Conservation (phyloP, 1,140 invertebrate genomes). For the Drosophila sp. region DNA sequence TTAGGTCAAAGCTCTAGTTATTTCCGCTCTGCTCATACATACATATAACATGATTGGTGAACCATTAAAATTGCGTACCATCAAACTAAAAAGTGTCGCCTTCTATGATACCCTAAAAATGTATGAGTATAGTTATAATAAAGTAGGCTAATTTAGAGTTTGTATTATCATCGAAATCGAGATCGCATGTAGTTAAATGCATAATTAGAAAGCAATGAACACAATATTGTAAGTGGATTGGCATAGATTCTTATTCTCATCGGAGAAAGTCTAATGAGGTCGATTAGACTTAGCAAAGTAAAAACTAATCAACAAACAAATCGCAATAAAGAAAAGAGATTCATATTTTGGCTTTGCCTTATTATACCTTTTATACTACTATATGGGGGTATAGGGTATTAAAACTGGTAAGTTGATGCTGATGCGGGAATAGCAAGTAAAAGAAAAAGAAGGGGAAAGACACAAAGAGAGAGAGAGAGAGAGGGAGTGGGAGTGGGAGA, state of each 20-base stretch:
- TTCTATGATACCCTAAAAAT: not conserved
- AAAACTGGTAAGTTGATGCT: conserved; percentile 54
- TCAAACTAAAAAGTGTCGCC: not conserved
- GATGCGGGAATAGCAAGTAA: conserved; percentile 24
- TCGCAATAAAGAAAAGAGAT: too few species aligned
- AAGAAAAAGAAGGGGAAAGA: conserved; percentile 25
- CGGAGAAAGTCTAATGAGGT: too few species aligned
- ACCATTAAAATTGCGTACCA: not conserved
- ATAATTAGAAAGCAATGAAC: too few species aligned
- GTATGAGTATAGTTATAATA: not conserved
- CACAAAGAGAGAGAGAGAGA: not conserved
- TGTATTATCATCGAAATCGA: too few species aligned
- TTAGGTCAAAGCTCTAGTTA: conserved; percentile 36
- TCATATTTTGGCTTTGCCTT: too few species aligned
- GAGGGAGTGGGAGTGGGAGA: conserved; percentile 12
- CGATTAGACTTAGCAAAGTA: too few species aligned
- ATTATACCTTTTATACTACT: not conserved
- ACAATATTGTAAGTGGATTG: too few species aligned
- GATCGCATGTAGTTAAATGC: too few species aligned
- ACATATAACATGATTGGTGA: conserved; percentile 6
- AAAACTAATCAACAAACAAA: too few species aligned
- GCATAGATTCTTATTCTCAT: too few species aligned
- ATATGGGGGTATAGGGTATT: conserved; percentile 25
- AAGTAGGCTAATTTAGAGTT: too few species aligned
- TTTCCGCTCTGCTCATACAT: not conserved